Evolutionary conservation across 2,113 vertebrate species (phyloP), one percentile per base, ranked within the genome.

Genomic region (Apaloderma vittatum): DNA sequence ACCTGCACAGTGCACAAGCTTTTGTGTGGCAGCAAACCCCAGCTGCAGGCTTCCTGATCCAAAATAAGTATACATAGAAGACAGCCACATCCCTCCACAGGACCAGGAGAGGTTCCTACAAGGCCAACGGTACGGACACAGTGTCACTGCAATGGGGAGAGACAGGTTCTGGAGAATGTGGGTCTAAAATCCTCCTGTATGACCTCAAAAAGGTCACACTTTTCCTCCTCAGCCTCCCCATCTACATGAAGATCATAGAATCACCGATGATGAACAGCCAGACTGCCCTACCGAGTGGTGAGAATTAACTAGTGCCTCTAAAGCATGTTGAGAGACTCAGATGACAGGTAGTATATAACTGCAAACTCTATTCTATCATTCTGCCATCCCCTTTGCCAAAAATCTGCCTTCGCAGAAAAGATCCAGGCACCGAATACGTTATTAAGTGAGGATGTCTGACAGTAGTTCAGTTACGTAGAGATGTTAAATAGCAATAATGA

Each of bases 401-500:
- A 96, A 86, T 3, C 88, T 91, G 91, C 95, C 92, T 93, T 43
- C 48, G 80, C 46, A n/a, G 95, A 92, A 27, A 59, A 95, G 80
- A 97, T 74, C 93, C 93, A 95, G 93, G 85, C 90, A 77, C 93
- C 13, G 43, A 81, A 36, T 1, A 3, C 5, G 15, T 86, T 88
- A 73, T 90, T 71, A 95, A 97, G 70, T 57, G 88, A 84, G 58
- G 48, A 46, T 36, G 62, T 49, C 93, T 97, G 94, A 97, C 88
- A 73, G 66, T 94, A 97, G 97, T 93, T 95, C 75, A 57, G 90
- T 93, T 84, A 75, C 8, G 10, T 4, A 26, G 92, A 83, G 86
- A 94, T 84, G 94, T 97, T 90, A 96, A 96, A 95, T 92, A 49
- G 79, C 1, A 95, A 45, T 89, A 92, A 94, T 21, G 88, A 76